Evolutionary conservation across 2,888 invertebrate species (phyloP), one percentile per base, ranked within the genome.

Genomic region (Ophioninae sp.): DNA sequence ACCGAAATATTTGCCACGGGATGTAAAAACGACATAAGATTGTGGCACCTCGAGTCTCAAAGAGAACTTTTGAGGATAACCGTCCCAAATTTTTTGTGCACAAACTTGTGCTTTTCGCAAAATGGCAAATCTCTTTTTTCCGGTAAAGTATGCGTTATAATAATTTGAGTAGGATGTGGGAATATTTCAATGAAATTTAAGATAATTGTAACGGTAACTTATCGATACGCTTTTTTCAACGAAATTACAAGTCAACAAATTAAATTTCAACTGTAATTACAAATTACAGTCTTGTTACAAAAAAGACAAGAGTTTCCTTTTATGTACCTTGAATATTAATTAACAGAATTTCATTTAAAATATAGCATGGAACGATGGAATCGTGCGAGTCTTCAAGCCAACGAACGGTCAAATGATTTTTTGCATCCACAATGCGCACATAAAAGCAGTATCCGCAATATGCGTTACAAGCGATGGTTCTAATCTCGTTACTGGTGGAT

Each of bases 1-100:
- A 96, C 97, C 0, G 96, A 96, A 79, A 96, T 98, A 79, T 98
- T 98, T 93, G 97, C 97, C 59, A 98, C 98, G 0, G 97, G 96
- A 59, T 96, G 98, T 77, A 95, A 96, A 89, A 96, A 98, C 89
- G 96, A 97, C 88, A 96, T 98, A 72, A 95, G 98, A 79, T 95
- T 98, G 83, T 99, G 98, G 98, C 96, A 96, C 86, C 93, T 96
- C 72, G 93, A 93, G 62, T 95, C 96, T 0, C 95, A 96, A 88
- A 95, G 96, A 89, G 98, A 99, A 93, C 93, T 98, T 84, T 94
- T 98, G 30, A 94, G 98, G 57, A 96, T 98, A 85, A 95, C 95
- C 84, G 96, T 98, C 21, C 96, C 96, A n/a, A 98, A 98, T 93
- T 97, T 98, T 92, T 95, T 95, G 5, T 98, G 98, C 91, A 96